Conservation (phyloP, 2,797 vertebrate genomes). For the Clarias laeviceps region DNA sequence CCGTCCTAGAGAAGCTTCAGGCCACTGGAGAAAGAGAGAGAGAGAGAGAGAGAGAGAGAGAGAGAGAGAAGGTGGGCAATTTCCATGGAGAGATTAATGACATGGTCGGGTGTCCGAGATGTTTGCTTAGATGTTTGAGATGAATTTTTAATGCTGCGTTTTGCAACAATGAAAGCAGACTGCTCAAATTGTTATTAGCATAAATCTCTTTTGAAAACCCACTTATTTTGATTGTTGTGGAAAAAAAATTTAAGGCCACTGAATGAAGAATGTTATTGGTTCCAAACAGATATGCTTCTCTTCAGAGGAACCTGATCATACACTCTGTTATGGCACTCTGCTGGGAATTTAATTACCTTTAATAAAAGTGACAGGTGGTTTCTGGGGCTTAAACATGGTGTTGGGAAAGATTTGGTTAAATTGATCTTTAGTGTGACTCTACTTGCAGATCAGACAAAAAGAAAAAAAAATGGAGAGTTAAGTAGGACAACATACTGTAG, state of each 20-base stretch:
- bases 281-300: slow-evolving; percentile 31
- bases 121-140: slow-evolving; percentile 24
- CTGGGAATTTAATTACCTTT: slow-evolving; percentile 54
- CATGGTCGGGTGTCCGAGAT: slow-evolving; percentile 23
- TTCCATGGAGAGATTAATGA: slow-evolving; percentile 44
- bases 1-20: slow-evolving; percentile 47
- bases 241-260: slow-evolving; percentile 28
- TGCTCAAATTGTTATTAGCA: background rate
- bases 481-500: slow-evolving; percentile 57
- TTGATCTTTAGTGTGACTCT: slow-evolving; percentile 56
- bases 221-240: slow-evolving; percentile 24
- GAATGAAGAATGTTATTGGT: slow-evolving; percentile 43
- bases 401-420: slow-evolving; percentile 48
- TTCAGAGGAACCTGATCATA: slow-evolving; percentile 54
- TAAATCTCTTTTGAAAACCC: slow-evolving; percentile 31
- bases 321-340: slow-evolving; percentile 36
- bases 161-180: slow-evolving; percentile 20
- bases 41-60: slow-evolving; percentile 26
- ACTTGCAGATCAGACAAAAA: slow-evolving; percentile 59
- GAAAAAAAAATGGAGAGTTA: slow-evolving; percentile 56
- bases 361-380: slow-evolving; percentile 49
- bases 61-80: slow-evolving; percentile 36
- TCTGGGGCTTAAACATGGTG: slow-evolving; percentile 52
- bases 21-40: slow-evolving; percentile 34
- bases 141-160: slow-evolving; percentile 44